Base-by-base conservation (phyloP, 2,113 vertebrate genomes). In the Mustelus asterias region DNA sequence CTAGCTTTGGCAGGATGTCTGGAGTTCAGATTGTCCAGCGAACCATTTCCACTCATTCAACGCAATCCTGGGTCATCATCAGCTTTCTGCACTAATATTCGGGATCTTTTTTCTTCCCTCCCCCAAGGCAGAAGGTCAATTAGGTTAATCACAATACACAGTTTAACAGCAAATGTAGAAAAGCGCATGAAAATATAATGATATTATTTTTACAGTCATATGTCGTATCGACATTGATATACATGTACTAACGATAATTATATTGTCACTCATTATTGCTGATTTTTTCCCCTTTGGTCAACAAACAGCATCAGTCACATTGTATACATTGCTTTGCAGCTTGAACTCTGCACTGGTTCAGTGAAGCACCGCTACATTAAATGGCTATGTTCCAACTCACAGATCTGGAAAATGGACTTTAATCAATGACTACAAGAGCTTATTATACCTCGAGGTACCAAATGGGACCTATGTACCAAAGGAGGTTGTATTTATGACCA, bases 401-500 rank as follows among this genome's bases (percentile, higher is more conserved):
- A 96, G 97, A 96, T 97, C 97, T 96, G 97, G 97, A 97, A 97
- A 97, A 97, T 96, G 96, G 97, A 90, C 95, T 97, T 97, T 97
- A 97, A 97, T 97, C 97, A 97, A 97, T 97, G 96, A 97, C 97
- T 97, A 97, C 96, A 96, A 97, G 96, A 97, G 96, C 96, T 96
- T 97, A 96, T 0, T 0, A 96, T 97, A 96, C 44, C 65, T 96
- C 96, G 96, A 96, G 92, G 95, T 92, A 97, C 95, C 97, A 96
- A 97, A 97, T 96, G 96, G 93, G 90, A 97, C 97, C 96, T 96
- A 96, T 86, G 96, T 96, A 97, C 96, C 95, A 96, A 96, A 94
- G 0, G 0, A 96, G 96, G 96, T 95, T 93, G 70, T 94, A 93
- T 96, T 96, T 96, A 96, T 94, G 37, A 44, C 63, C 65, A 72